These are phyloP conservation scores for Alca torda DNA, from an alignment of 2,797 vertebrate species.

Conservation along the genomic window DNA sequence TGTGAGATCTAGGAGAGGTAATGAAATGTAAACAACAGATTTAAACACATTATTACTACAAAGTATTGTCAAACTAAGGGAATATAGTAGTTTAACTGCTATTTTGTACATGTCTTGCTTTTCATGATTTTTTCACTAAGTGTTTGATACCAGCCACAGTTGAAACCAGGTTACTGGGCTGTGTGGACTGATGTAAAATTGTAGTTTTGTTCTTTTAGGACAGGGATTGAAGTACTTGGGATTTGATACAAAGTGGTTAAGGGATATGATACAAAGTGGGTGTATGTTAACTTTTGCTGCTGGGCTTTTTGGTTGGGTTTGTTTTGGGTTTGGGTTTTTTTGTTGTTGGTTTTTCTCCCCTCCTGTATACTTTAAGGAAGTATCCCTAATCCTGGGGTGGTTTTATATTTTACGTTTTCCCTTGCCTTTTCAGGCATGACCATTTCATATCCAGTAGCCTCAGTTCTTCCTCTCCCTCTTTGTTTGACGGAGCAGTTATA, in stretches of 20 bases:
- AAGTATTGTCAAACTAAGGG: background rate
- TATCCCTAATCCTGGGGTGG: background rate
- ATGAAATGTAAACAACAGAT: background rate
- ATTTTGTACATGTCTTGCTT: background rate
- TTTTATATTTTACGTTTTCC: background rate
- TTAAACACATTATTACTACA: background rate
- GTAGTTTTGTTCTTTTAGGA: background rate
- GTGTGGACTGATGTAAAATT: background rate
- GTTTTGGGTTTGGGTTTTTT: background rate
- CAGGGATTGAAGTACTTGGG: background rate
- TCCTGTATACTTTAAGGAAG: background rate
- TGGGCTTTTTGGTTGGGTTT: background rate
- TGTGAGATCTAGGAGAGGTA: background rate
- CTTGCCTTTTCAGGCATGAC: slow-evolving; percentile 84
- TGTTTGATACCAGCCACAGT: background rate
- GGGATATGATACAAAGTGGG: background rate
- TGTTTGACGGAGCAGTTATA: slow-evolving; percentile 97
- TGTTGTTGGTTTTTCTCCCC: background rate
- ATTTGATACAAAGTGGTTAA: background rate
- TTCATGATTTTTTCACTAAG: background rate
- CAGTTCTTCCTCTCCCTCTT: slow-evolving; percentile 93
- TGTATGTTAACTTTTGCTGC: background rate
- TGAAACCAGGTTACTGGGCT: background rate
- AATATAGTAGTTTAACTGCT: background rate
- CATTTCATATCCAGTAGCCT: slow-evolving; percentile 99